A percentile compares a stretch with the other conserved stretches of the same genome.
Conservation (phyloP, 53 echinoderm and acorn worm species). For the Pentamera pediparva region DNA sequence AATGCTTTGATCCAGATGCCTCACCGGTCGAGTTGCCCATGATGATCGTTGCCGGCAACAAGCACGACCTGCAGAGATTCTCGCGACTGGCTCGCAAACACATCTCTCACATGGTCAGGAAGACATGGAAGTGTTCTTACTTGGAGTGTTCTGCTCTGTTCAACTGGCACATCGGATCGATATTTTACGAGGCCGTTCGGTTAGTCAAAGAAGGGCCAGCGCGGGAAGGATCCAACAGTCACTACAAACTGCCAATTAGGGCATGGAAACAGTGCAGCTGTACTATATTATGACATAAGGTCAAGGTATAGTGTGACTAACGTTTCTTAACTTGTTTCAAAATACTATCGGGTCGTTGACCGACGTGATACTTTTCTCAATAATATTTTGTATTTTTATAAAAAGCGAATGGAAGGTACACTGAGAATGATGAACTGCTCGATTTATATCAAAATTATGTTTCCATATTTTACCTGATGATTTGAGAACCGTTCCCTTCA, state of each 20-base stretch:
- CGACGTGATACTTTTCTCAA: too few relatives aligned
- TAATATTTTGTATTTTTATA: too few relatives aligned
- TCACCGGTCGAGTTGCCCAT: constrained; percentile 68
- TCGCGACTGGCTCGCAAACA: constrained; percentile 68
- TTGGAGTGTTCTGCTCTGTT: constrained; percentile 93
- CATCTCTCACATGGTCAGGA: constrained; percentile 84
- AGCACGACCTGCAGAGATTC: constrained; percentile 69
- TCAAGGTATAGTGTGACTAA: too few relatives aligned
- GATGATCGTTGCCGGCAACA: constrained; percentile 87
- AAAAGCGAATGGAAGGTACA: too few relatives aligned
- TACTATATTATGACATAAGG: constrained; percentile 56
- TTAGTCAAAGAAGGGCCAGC: constrained; percentile 61
- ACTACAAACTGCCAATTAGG: constrained; percentile 65
- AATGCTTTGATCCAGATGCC: constrained; percentile 71
- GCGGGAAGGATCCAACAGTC: constrained; percentile 69
- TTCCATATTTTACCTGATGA: too few relatives aligned
- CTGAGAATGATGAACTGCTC: too few relatives aligned
- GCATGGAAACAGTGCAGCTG: constrained; percentile 86
- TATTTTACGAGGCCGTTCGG: constrained; percentile 86
- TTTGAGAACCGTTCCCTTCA: too few relatives aligned
- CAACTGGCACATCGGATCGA: constrained; percentile 89
- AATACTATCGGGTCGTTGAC: too few relatives aligned
- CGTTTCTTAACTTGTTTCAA: too few relatives aligned
- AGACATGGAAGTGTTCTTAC: constrained; percentile 93
- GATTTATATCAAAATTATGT: too few relatives aligned